phyloP scores from a whole-genome alignment of 2,888 invertebrate genomes.

The Esperia sulphurella region DNA sequence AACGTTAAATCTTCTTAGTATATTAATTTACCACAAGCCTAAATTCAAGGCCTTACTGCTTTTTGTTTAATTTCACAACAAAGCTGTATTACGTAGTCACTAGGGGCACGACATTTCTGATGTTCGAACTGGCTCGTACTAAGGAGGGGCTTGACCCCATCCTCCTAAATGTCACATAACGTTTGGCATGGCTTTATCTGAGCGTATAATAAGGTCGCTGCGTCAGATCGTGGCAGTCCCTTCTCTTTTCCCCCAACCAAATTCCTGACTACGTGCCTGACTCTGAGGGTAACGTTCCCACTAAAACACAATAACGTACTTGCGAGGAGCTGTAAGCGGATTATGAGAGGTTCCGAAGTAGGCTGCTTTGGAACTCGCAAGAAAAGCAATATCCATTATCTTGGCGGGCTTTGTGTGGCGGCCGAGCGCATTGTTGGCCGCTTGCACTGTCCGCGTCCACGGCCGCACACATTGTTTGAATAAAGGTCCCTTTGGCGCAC shows the following conservation, averaged over 20 bases:
- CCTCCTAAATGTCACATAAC: too few species aligned
- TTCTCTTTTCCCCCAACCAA: conserved; percentile 1
- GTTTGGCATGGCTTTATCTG: too few species aligned
- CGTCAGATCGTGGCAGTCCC: too few species aligned
- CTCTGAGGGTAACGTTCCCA: conserved; percentile 32
- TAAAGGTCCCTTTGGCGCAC: conserved; percentile 18
- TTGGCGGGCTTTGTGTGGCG: conserved; percentile 63
- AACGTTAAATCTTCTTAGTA: background rate
- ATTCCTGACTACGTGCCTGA: background rate
- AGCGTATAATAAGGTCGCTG: too few species aligned
- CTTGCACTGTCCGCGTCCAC: conserved; percentile 37
- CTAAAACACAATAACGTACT: conserved; percentile 67
- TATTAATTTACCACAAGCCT: background rate
- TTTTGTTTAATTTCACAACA: conserved; percentile 23
- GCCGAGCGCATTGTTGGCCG: conserved; percentile 54
- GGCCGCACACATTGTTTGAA: conserved; percentile 43
- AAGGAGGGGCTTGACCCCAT: too few species aligned
- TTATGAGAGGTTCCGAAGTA: conserved; percentile 74
- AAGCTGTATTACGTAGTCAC: conserved; percentile 37
- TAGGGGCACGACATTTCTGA: conserved; percentile 38
- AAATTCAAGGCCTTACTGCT: background rate
- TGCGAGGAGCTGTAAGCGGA: conserved; percentile 68
- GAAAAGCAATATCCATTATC: conserved; percentile 78
- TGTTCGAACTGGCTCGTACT: conserved; percentile 6
- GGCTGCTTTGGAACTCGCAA: conserved; percentile 75